Evolutionary conservation across 2,888 invertebrate genomes (phyloP).

Genomic region (Athetis lepigone): DNA sequence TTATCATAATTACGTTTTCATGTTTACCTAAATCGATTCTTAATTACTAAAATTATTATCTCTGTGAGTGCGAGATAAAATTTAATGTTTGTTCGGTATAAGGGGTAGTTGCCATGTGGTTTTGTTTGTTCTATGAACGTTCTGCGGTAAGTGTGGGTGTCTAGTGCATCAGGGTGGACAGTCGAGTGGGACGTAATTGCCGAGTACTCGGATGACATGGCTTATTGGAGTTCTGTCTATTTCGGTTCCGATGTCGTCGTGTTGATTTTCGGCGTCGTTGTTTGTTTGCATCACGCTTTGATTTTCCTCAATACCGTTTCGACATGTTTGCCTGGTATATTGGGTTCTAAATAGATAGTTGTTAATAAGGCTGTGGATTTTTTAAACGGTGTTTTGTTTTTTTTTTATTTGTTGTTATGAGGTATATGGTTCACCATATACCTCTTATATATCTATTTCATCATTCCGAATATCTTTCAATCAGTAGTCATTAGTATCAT

Average conservation of each 20-base stretch:
- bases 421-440: too few species aligned
- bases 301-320: constrained; percentile 33
- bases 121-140: constrained; percentile 35
- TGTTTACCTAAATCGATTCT: constrained; percentile 15
- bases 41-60: constrained; percentile 24
- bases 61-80: constrained; percentile 15
- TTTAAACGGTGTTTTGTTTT: background rate
- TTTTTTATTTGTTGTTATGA: too few species aligned
- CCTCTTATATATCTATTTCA: too few species aligned
- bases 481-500: background rate
- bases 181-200: constrained; percentile 46
- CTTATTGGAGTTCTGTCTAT: constrained; percentile 51
- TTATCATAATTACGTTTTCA: constrained; percentile 41
- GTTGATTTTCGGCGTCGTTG: constrained; percentile 47
- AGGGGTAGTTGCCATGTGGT: background rate
- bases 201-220: constrained; percentile 57
- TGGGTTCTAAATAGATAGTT: constrained; percentile 36
- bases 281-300: constrained; percentile 36
- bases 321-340: constrained; percentile 56
- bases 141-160: constrained; percentile 27
- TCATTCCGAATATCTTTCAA: too few species aligned
- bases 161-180: constrained; percentile 46
- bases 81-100: constrained; percentile 20
- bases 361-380: constrained; percentile 34
- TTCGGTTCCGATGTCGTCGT: constrained; percentile 38